Evolutionary conservation across 2,797 vertebrate species (phyloP).

Genomic region (Aulostomus chinensis): DNA sequence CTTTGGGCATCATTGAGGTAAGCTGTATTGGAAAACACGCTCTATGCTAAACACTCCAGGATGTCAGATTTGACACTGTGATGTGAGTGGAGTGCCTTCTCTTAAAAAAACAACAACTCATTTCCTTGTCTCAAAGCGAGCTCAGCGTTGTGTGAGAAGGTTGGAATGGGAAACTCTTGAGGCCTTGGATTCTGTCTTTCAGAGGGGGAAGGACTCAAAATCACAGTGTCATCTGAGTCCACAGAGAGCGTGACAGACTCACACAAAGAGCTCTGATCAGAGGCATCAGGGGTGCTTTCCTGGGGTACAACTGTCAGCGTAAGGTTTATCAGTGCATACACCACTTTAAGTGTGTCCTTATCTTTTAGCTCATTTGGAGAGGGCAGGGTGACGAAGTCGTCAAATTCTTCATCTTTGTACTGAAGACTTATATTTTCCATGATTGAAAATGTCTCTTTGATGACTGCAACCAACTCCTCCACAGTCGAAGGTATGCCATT

Average conservation of each 20-base stretch:
- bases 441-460: slow-evolving; percentile 6
- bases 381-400: slow-evolving; percentile 10
- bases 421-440: slow-evolving; percentile 5
- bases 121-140: neutral
- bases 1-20: no score
- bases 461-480: neutral
- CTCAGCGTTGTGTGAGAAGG: slow-evolving; percentile 4
- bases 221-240: slow-evolving; percentile 2
- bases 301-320: neutral
- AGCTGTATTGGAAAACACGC: no score
- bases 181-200: slow-evolving; percentile 4
- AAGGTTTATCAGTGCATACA: neutral
- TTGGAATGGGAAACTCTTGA: slow-evolving; percentile 6
- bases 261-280: neutral
- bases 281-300: neutral
- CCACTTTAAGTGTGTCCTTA: slow-evolving; percentile 5
- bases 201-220: neutral
- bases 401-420: no score
- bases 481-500: no score
- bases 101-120: neutral
- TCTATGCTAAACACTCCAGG: no score
- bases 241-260: neutral
- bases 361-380: slow-evolving; percentile 11
- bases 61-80: no score
- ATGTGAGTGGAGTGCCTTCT: neutral